phyloP scores from a whole-genome alignment of 2,113 vertebrate genomes.

The Tinamus guttatus region DNA sequence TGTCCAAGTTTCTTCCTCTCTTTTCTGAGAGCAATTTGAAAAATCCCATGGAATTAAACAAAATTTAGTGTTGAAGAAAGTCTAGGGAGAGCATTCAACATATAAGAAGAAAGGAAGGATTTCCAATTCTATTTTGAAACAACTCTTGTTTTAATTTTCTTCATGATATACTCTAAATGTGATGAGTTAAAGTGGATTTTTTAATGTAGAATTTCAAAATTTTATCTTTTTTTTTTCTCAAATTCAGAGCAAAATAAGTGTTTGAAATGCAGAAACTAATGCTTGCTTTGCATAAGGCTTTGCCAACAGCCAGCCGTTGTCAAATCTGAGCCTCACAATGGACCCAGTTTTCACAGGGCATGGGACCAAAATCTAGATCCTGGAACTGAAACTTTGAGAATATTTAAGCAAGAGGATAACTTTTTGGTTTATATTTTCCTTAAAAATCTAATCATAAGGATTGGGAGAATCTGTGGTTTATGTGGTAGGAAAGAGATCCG shows the following conservation, averaged over 20 bases:
- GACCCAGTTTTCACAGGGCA: not conserved
- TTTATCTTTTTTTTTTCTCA: not conserved
- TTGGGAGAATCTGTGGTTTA: not conserved
- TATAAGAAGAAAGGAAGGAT: not conserved
- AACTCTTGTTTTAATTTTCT: not conserved
- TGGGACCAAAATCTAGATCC: not conserved
- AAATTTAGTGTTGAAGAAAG: not conserved
- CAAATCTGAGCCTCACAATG: not conserved
- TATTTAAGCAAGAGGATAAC: not conserved
- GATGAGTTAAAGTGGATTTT: not conserved
- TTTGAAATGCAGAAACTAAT: slow-evolving; percentile 21
- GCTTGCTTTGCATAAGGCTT: not conserved
- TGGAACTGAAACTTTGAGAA: not conserved
- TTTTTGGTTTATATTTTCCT: not conserved
- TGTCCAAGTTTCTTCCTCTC: not conserved
- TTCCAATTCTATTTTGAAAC: not conserved
- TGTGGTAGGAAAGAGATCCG: not conserved
- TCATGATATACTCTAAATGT: not conserved
- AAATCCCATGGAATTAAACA: not conserved
- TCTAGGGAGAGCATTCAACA: not conserved
- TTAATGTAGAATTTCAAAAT: not conserved
- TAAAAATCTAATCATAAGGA: not conserved
- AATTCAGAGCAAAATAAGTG: not conserved
- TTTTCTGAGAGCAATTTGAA: not conserved
- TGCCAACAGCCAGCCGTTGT: not conserved